Evolutionary conservation across 2,797 vertebrate species (phyloP).

Genomic region (Enteromius unitaeniatus): DNA sequence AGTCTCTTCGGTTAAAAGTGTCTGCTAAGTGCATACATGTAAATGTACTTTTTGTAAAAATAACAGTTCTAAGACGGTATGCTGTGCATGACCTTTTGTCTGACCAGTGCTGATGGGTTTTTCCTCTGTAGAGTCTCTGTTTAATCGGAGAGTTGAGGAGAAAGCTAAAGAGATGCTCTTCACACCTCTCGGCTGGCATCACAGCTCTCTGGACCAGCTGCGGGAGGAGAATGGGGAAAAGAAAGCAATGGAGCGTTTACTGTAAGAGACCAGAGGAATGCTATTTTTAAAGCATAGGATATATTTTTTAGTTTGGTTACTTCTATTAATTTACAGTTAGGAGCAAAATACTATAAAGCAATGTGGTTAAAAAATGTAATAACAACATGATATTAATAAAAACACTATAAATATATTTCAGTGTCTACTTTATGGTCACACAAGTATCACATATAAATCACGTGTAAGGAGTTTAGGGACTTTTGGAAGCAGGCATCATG

Average conservation of each 20-base stretch:
- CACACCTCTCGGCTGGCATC: constrained; percentile 96
- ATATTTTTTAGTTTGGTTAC: not conserved
- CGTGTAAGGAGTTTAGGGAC: not conserved
- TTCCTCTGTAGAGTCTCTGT: constrained; percentile 86
- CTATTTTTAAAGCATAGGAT: not conserved
- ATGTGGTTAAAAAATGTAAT: not conserved
- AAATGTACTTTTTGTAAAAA: not conserved
- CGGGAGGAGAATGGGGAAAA: constrained; percentile 98
- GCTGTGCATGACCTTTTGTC: not conserved
- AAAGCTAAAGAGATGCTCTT: constrained; percentile 96
- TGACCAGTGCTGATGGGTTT: not conserved
- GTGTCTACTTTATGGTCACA: constrained; percentile 3
- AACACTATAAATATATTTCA: not conserved
- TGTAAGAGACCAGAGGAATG: constrained; percentile 80
- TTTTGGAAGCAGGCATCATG: not conserved
- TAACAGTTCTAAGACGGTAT: not conserved
- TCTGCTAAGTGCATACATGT: not conserved
- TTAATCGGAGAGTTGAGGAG: constrained; percentile 96
- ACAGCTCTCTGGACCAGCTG: constrained; percentile 95
- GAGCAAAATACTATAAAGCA: not conserved
- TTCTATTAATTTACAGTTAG: not conserved
- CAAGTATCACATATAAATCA: constrained; percentile 1
- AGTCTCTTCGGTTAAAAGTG: not conserved
- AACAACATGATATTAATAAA: not conserved
- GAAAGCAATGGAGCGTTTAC: constrained; percentile 96